Evolutionary conservation across 2,888 invertebrate species (phyloP).

Genomic region (Lepidocyrtinus sp.): DNA sequence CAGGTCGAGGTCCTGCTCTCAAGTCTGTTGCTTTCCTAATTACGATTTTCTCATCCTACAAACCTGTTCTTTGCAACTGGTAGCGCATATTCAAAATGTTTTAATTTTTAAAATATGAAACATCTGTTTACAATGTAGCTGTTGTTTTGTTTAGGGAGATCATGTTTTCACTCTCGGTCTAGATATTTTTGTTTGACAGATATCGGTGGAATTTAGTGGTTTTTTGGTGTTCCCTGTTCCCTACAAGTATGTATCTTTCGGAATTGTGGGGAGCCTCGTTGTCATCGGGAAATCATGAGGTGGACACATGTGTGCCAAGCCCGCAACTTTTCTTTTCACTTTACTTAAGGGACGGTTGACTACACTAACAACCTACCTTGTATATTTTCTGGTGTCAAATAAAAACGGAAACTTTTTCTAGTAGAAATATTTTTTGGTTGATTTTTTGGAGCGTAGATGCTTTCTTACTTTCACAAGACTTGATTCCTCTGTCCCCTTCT

Average conservation of each 20-base stretch:
- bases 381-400: conserved; percentile 12
- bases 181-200: conserved; percentile 10
- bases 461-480: no score
- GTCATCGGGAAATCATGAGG: conserved; percentile 31
- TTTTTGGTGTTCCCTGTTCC: not conserved
- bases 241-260: not conserved
- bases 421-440: not conserved
- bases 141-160: conserved; percentile 2
- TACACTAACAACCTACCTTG: not conserved
- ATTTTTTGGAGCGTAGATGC: not conserved
- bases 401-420: no score
- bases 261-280: not conserved
- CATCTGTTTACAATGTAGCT: not conserved
- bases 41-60: not conserved
- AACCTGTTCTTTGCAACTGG: not conserved
- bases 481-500: not conserved
- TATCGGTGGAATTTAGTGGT: conserved; percentile 14
- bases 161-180: conserved; percentile 4
- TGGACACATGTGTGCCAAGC: conserved; percentile 43
- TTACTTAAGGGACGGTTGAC: conserved; percentile 39
- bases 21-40: not conserved
- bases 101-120: not conserved
- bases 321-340: conserved; percentile 37
- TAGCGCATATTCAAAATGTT: not conserved
- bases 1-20: conserved; percentile 17